These are phyloP conservation scores for Papilio glaucus DNA, from an alignment of 1,140 invertebrate genomes.

Conservation along the genomic window DNA sequence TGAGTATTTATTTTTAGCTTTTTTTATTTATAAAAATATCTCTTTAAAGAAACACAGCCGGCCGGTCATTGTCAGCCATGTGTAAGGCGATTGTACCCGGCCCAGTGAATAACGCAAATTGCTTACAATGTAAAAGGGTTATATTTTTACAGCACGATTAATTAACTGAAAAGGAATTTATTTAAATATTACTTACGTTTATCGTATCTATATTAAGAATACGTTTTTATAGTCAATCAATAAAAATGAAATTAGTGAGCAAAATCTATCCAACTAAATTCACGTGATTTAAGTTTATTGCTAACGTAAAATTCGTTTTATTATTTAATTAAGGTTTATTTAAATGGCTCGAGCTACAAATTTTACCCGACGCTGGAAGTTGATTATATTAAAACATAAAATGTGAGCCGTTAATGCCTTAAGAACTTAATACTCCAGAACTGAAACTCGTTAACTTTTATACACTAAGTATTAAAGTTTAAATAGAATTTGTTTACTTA, in stretches of 20 bases:
- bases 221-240: neutral
- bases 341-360: conserved; percentile 29
- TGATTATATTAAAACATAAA: conserved; percentile 34
- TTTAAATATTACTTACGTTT: neutral
- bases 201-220: too few relatives aligned
- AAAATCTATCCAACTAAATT: neutral
- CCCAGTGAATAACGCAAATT: conserved; percentile 8
- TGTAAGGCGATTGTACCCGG: neutral
- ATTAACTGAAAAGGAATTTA: neutral
- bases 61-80: neutral
- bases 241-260: neutral
- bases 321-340: conserved; percentile 31
- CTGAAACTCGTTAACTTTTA: conserved; percentile 13
- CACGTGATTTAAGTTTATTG: neutral
- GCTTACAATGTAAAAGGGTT: conserved; percentile 15
- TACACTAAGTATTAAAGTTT: conserved; percentile 4
- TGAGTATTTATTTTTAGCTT: neutral
- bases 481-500: neutral
- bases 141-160: neutral
- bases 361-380: conserved; percentile 19
- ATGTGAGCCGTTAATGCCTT: conserved; percentile 22
- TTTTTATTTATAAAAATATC: conserved; percentile 6
- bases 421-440: neutral
- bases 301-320: conserved; percentile 14
- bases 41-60: conserved; percentile 1